phyloP scores from a whole-genome alignment of 2,113 vertebrate genomes.

The Rhodinocichla rosea region DNA sequence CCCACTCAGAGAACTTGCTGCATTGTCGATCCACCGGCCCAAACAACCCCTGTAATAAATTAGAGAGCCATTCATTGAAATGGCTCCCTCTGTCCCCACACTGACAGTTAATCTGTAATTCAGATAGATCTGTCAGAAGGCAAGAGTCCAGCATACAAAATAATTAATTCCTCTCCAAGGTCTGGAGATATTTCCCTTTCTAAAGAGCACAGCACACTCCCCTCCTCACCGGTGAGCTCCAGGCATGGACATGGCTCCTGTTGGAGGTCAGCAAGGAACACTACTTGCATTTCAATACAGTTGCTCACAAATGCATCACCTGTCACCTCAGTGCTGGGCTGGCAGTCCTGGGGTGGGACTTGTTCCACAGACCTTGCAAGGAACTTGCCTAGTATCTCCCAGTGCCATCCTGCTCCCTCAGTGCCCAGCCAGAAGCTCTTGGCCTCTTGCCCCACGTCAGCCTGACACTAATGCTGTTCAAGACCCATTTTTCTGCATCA shows the following conservation, averaged over 20 bases:
- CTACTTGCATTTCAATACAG: not conserved
- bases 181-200: constrained; percentile 33
- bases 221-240: not conserved
- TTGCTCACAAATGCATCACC: not conserved
- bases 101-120: constrained; percentile 74
- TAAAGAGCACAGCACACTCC: not conserved
- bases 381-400: not conserved
- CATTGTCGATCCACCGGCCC: not conserved
- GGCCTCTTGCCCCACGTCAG: not conserved
- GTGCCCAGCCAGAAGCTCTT: not conserved
- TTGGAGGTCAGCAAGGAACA: not conserved
- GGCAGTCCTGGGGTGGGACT: not conserved
- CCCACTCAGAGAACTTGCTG: not conserved
- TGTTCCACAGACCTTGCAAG: not conserved
- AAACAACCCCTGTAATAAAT: constrained; percentile 65
- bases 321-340: fast-evolving
- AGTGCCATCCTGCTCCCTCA: not conserved
- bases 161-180: constrained; percentile 54
- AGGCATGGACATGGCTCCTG: not conserved
- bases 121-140: constrained; percentile 66
- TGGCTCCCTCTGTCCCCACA: constrained; percentile 41
- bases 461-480: fast-evolving
- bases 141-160: constrained; percentile 57
- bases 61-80: constrained; percentile 66
- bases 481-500: not conserved